These are phyloP conservation scores for Elgaria multicarinata DNA, from an alignment of 2,113 vertebrate genomes.

Conservation along the genomic window DNA sequence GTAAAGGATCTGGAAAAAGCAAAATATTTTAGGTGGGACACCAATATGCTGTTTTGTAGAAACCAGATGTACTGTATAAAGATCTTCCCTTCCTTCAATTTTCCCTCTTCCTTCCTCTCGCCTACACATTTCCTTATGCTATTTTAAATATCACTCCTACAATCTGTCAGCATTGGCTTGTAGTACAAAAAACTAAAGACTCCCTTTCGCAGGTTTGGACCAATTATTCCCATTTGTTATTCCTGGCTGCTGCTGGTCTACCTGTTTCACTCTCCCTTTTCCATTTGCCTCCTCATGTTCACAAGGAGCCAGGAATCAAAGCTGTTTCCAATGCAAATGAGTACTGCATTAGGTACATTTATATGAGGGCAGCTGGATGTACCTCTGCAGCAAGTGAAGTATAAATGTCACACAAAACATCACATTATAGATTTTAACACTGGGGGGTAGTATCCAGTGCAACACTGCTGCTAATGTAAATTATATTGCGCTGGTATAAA, in stretches of 20 bases:
- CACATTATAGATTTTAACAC: not conserved
- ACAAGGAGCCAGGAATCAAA: not conserved
- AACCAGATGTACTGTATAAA: conserved; percentile 19
- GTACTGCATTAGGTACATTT: not conserved
- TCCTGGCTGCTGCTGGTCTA: not conserved
- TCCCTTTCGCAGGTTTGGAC: not conserved
- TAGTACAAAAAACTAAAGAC: not conserved
- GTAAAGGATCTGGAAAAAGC: conserved; percentile 20
- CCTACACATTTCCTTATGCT: conserved; percentile 41
- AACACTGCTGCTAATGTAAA: too few species aligned
- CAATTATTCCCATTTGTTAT: conserved; percentile 48
- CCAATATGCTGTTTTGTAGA: conserved; percentile 29
- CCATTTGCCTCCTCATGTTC: not conserved
- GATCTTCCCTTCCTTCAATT: conserved; percentile 41
- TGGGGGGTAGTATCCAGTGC: too few species aligned
- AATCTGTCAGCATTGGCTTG: conserved; percentile 47
- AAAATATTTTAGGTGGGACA: conserved; percentile 30
- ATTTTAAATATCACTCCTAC: conserved; percentile 51
- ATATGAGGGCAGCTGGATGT: not conserved
- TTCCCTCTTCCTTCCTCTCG: conserved; percentile 45
- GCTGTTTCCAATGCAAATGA: conserved; percentile 3
- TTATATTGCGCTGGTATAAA: too few species aligned
- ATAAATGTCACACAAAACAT: not conserved
- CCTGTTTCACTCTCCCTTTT: conserved; percentile 25
- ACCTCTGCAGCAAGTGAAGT: not conserved